Base-by-base conservation (phyloP, 2,888 invertebrate genomes). In the Mongoloraphidia duomilia region DNA sequence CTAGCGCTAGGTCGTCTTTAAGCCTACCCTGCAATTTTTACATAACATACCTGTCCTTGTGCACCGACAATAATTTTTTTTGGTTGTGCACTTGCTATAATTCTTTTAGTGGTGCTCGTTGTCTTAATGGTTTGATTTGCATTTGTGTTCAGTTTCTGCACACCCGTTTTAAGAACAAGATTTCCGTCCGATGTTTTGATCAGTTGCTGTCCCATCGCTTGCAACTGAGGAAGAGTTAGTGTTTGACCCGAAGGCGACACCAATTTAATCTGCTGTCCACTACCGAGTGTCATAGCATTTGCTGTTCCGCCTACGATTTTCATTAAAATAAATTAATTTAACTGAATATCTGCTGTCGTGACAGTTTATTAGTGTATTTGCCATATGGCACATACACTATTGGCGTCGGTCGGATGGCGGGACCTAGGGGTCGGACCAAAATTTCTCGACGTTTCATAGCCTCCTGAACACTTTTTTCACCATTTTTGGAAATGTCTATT, bases 221-320 rank as follows among this genome's bases (percentile, higher is more conserved):
- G 58, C 41, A 67, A 53, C 50, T 67, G 68, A 5, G 65, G 60
- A 41, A 67, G 52, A 54, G 61, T 66, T 10, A 65, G 58, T 52
- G 64, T 64, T 55, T 65, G 67, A 5, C 65, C 65, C 56, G 63
- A 64, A 1, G 63, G 60, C 9, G 65, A 64, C 17, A 69, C 57
- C 8, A 69, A 50, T 58, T 68, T 69, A 12, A 69, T 61, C 38
- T 65, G 61, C 57, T 68, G 68, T 8, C 64, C 63, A 8, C 43
- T 48, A 12, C 44, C 48, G 9, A 53, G 14, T 37, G 47, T 53
- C 1, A 53, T 51, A 5, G 51, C 48, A 41, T 44, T 53, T 41
- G 52, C 50, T 11, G 60, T 49, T 14, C 59, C 54, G 34, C 57
- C 54, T 47, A 56, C 53, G 26, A 6, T 5, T 3, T 26, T 26